Conservation (phyloP, 2,888 invertebrate species). For the Halictus quadricinctus region DNA sequence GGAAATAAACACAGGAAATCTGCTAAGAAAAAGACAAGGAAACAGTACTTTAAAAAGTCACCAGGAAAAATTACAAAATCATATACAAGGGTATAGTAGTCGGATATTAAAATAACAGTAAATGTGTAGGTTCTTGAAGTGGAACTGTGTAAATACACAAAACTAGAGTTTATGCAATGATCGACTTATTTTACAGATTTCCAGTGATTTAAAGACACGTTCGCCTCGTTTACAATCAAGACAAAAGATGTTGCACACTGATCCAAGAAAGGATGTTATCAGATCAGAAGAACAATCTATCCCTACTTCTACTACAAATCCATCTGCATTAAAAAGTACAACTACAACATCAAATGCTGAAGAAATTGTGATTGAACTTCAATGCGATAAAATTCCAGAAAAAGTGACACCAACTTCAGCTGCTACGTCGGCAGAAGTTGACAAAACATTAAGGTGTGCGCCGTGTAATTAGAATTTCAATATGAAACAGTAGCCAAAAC, state of each 20-base stretch:
- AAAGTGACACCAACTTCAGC: constrained; percentile 64
- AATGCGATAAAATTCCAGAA: constrained; percentile 55
- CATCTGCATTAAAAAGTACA: background rate
- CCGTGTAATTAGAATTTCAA: background rate
- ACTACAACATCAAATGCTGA: background rate
- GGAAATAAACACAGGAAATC: constrained; percentile 11
- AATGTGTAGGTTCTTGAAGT: background rate
- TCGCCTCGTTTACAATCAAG: constrained; percentile 21
- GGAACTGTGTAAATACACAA: background rate
- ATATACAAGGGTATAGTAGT: constrained; percentile 55
- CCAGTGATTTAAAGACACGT: constrained; percentile 29
- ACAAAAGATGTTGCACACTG: background rate
- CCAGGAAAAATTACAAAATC: constrained; percentile 64
- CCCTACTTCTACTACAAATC: background rate
- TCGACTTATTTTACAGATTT: constrained; percentile 15
- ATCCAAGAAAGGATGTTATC: constrained; percentile 10
- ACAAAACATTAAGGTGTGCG: constrained; percentile 71
- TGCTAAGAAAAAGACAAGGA: constrained; percentile 58
- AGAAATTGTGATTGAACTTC: constrained; percentile 13
- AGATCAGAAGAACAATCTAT: constrained; percentile 16
- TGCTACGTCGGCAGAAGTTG: constrained; percentile 66
- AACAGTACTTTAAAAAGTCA: constrained; percentile 60
- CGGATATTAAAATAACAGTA: background rate
- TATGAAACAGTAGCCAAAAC: background rate
- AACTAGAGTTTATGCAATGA: background rate